Evolutionary conservation across 1,140 invertebrate genomes (phyloP).

Genomic region (Dinoponera quadriceps): DNA sequence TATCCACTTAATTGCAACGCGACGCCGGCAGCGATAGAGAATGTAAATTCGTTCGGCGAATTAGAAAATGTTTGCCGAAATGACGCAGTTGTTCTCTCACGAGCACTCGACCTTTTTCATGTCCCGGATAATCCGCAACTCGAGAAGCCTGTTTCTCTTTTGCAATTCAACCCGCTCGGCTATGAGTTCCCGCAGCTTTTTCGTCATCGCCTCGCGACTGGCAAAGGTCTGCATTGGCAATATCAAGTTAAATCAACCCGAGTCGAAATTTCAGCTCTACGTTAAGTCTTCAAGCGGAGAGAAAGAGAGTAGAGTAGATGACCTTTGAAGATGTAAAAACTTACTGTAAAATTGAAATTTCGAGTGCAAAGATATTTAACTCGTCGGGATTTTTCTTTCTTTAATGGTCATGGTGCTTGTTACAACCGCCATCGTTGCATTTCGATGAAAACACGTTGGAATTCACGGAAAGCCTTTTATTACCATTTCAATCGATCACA

Average conservation of each 20-base stretch:
- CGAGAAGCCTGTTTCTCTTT: constrained; percentile 68
- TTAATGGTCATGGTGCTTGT: background rate
- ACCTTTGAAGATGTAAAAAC: too few relatives aligned
- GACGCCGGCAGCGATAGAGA: background rate
- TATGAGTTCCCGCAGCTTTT: constrained; percentile 59
- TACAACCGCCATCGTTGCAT: background rate
- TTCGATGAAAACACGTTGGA: constrained; percentile 25
- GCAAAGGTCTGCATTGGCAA: constrained; percentile 51
- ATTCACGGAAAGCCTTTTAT: constrained; percentile 53
- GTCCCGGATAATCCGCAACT: constrained; percentile 63
- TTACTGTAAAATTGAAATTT: too few relatives aligned
- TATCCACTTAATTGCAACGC: background rate
- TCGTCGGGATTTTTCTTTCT: background rate
- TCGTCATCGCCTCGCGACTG: constrained; percentile 63
- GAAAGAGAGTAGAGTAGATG: too few relatives aligned
- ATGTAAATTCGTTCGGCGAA: background rate
- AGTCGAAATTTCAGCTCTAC: too few relatives aligned
- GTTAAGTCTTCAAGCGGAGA: too few relatives aligned
- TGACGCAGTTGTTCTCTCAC: background rate
- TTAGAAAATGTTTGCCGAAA: background rate
- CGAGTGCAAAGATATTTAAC: constrained; percentile 11
- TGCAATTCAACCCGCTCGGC: constrained; percentile 53
- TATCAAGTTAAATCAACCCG: constrained; percentile 16
- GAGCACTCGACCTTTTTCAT: constrained; percentile 69
- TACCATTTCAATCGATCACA: constrained; percentile 55